phyloP scores from a whole-genome alignment of 1,140 invertebrate species.

The Drosophila cardini region DNA sequence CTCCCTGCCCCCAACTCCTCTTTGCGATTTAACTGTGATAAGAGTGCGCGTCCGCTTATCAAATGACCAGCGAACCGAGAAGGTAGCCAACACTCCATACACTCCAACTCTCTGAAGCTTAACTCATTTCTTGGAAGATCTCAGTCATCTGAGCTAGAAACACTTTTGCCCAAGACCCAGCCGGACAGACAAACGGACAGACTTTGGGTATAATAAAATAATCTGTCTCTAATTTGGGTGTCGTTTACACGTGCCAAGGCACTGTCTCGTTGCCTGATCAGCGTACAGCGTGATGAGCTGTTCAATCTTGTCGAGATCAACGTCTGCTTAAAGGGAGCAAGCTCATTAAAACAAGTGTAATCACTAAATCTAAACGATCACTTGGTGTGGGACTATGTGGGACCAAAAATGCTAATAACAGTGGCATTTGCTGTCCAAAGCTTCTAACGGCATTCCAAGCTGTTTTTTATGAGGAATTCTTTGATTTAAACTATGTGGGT shows the following conservation, averaged over 20 bases:
- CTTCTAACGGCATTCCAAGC: constrained; percentile 32
- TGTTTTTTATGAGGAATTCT: constrained; percentile 33
- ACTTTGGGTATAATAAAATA: constrained; percentile 65
- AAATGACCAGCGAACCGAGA: constrained; percentile 40
- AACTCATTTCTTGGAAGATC: constrained; percentile 47
- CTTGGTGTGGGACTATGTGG: constrained; percentile 51
- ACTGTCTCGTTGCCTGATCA: constrained; percentile 55
- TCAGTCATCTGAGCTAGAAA: constrained; percentile 30
- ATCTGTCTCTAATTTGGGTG: constrained; percentile 78
- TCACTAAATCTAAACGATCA: constrained; percentile 54
- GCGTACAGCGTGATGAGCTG: constrained; percentile 53
- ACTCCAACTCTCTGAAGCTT: constrained; percentile 18
- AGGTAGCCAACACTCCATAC: constrained; percentile 24
- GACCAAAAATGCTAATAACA: constrained; percentile 25
- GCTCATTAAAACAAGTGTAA: constrained; percentile 41
- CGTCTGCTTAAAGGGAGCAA: neutral
- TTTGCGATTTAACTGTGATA: constrained; percentile 46
- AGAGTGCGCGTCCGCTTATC: constrained; percentile 49
- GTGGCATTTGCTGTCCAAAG: constrained; percentile 32
- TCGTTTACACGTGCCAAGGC: constrained; percentile 76
- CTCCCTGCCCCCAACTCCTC: neutral
- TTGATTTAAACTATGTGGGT: constrained; percentile 6
- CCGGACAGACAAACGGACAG: constrained; percentile 5
- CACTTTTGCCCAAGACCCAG: constrained; percentile 29
- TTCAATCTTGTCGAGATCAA: constrained; percentile 30